phyloP scores from a whole-genome alignment of 2,797 vertebrate genomes.

The Phoebastria nigripes region DNA sequence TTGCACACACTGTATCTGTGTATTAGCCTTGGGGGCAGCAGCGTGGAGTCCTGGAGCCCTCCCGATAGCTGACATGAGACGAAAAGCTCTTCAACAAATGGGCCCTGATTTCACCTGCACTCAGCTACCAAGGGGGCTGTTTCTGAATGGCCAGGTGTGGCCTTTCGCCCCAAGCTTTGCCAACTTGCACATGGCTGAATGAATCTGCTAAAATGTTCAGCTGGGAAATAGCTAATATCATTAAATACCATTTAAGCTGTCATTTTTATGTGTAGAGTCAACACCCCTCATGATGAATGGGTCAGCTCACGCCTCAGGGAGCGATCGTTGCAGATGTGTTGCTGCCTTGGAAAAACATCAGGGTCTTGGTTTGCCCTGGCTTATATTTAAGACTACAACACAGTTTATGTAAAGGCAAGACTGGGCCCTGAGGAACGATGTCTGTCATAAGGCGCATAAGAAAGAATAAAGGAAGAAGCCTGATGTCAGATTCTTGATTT shows the following conservation, averaged over 20 bases:
- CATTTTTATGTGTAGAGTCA: slow-evolving; percentile 43
- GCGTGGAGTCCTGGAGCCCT: not conserved
- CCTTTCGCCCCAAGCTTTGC: slow-evolving; percentile 38
- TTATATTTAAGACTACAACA: slow-evolving; percentile 17
- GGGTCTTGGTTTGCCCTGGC: slow-evolving; percentile 28
- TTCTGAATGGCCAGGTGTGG: slow-evolving; percentile 45
- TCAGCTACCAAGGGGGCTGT: slow-evolving; percentile 27
- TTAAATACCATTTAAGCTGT: slow-evolving; percentile 59
- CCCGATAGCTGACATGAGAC: not conserved
- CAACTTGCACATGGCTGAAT: slow-evolving; percentile 37
- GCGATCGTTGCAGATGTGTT: not conserved
- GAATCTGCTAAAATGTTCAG: slow-evolving; percentile 46
- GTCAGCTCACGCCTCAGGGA: slow-evolving; percentile 9
- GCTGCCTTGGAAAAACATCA: slow-evolving; percentile 45
- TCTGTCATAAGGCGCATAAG: not conserved
- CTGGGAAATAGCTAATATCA: slow-evolving; percentile 46
- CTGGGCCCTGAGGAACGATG: slow-evolving; percentile 14
- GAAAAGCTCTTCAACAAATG: not conserved
- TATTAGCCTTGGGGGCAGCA: slow-evolving; percentile 1
- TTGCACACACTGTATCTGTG: not conserved
- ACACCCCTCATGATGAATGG: slow-evolving; percentile 29
- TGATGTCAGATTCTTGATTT: slow-evolving; percentile 43
- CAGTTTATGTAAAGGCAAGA: slow-evolving; percentile 35
- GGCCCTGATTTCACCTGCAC: slow-evolving; percentile 6
- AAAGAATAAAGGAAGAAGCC: slow-evolving; percentile 23